These are phyloP conservation scores for Pionites leucogaster DNA, from an alignment of 2,113 vertebrate species.

Conservation along the genomic window DNA sequence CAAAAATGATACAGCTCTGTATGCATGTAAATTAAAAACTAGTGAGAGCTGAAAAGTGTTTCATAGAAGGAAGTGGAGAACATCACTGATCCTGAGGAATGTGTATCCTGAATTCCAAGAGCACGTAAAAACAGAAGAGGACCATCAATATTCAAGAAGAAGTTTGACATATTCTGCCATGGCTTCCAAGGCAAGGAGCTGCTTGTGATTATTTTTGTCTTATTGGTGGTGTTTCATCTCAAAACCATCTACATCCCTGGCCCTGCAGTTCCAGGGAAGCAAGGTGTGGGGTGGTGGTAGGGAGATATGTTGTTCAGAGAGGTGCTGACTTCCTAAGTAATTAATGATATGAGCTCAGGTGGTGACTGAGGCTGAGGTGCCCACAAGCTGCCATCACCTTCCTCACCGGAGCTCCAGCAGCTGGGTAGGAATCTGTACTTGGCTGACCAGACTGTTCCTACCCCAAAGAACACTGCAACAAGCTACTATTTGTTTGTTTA, in stretches of 20 bases:
- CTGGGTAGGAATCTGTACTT: background rate
- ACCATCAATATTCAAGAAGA: background rate
- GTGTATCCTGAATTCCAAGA: background rate
- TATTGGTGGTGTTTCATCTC: background rate
- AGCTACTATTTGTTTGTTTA: background rate
- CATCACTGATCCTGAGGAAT: background rate
- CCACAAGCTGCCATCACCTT: rapidly evolving
- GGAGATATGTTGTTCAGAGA: background rate
- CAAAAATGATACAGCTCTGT: background rate
- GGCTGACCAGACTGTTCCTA: background rate
- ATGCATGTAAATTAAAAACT: background rate
- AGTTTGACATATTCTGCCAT: background rate
- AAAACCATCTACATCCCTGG: background rate
- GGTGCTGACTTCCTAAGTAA: background rate
- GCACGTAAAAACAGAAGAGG: background rate
- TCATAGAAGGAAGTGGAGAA: background rate
- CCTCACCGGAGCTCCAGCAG: rapidly evolving
- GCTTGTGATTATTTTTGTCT: background rate
- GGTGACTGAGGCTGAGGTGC: background rate
- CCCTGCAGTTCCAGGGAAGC: background rate
- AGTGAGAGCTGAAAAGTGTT: background rate
- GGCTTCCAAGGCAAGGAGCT: background rate
- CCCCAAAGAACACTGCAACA: background rate
- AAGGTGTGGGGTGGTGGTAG: background rate
- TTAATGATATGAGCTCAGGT: background rate